phyloP scores from a whole-genome alignment of 2,113 vertebrate species.

The Myodes glareolus region DNA sequence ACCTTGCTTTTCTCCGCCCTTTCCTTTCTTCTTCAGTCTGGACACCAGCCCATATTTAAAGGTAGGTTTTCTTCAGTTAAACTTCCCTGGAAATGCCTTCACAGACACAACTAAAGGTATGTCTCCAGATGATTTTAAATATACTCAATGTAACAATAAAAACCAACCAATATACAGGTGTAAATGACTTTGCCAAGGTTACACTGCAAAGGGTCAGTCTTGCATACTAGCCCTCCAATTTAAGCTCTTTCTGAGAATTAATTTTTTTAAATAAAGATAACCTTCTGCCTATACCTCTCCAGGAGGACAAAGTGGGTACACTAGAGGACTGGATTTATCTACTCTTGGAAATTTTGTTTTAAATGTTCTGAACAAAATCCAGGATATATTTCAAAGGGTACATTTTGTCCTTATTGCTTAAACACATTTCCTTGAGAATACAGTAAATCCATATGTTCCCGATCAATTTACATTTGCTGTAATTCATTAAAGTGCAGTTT shows the following conservation, averaged over 20 bases:
- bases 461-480: slow-evolving; percentile 62
- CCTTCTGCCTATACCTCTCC: slow-evolving; percentile 20
- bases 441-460: slow-evolving; percentile 56
- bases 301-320: slow-evolving; percentile 26
- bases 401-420: slow-evolving; percentile 62
- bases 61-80: background rate
- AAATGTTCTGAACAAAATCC: slow-evolving; percentile 63
- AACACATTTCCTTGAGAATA: slow-evolving; percentile 59
- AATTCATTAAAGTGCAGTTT: slow-evolving; percentile 66
- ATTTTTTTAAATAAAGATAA: slow-evolving; percentile 63
- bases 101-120: background rate
- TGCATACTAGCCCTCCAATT: background rate
- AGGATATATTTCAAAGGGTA: slow-evolving; percentile 61
- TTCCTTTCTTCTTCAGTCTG: background rate
- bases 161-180: background rate
- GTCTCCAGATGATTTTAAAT: background rate
- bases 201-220: background rate
- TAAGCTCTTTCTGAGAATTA: slow-evolving; percentile 51
- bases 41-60: background rate
- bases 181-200: slow-evolving; percentile 16
- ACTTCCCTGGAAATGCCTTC: background rate
- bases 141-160: background rate
- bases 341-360: slow-evolving; percentile 64
- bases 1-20: background rate
- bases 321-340: slow-evolving; percentile 54